Evolutionary conservation across 1,140 invertebrate species (phyloP).

Genomic region (Pachyrhynchus sulphureomaculatus): DNA sequence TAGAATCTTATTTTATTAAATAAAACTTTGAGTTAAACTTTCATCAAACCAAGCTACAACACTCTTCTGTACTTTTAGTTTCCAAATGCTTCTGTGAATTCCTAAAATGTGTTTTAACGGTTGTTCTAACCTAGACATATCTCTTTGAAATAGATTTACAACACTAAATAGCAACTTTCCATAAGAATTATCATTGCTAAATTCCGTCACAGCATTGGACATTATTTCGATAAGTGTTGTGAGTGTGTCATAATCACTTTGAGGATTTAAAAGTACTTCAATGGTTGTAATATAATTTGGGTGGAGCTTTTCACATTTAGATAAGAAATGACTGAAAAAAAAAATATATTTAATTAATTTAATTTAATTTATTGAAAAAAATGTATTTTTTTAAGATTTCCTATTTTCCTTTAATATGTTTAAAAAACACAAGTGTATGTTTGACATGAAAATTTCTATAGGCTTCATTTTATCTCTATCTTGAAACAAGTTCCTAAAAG

Average conservation of each 20-base stretch:
- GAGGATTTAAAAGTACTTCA: constrained; percentile 21
- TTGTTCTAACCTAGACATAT: constrained; percentile 18
- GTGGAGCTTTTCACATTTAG: constrained; percentile 7
- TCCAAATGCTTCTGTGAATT: constrained; percentile 32
- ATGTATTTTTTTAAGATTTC: neutral
- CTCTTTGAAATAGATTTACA: constrained; percentile 18
- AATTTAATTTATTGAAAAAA: neutral
- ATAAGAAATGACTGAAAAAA: constrained; percentile 24
- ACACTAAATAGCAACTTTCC: constrained; percentile 33
- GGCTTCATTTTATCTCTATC: too few relatives aligned
- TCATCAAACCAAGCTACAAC: constrained; percentile 25
- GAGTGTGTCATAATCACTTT: constrained; percentile 17
- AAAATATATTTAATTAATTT: neutral
- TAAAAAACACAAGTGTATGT: too few relatives aligned
- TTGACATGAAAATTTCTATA: too few relatives aligned
- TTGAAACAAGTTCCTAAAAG: too few relatives aligned
- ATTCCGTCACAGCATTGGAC: constrained; percentile 19
- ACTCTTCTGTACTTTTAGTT: constrained; percentile 31
- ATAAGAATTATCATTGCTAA: constrained; percentile 29
- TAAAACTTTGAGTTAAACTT: constrained; percentile 31
- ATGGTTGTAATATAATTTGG: constrained; percentile 20
- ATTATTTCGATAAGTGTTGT: constrained; percentile 26
- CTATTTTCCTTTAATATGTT: too few relatives aligned
- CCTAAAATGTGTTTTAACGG: constrained; percentile 29
- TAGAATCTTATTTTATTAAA: constrained; percentile 24